Evolutionary conservation across 2,797 vertebrate species (phyloP), one percentile per base, ranked within the genome.

Genomic region (Eidolon dupreanum): DNA sequence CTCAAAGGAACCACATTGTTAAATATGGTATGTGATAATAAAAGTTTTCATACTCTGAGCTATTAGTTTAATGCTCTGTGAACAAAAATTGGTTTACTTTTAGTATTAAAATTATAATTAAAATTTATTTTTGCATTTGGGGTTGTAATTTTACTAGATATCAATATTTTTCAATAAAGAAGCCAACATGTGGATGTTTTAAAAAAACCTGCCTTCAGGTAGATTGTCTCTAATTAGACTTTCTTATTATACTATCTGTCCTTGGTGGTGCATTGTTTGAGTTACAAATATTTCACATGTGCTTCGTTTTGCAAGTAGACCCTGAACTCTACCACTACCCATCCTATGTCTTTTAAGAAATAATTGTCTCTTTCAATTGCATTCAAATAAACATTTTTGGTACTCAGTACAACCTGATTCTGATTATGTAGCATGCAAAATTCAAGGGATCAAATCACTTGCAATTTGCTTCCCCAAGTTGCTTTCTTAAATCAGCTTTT

Each of bases 401-500:
- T 66, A 61, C 85, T 93, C 51, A 68, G 2, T 84, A 95, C 46
- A 97, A 95, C 63, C 85, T 95, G 65, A 63, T 98, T 97, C 65
- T 98, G 97, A 94, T 97, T 98, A 94, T 93, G 71, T 6, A 95
- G 22, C 43, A 63, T 90, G 70, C 31, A 97, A 96, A 92, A 97
- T 97, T 93, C 95, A 97, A 97, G 94, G 43, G 84, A 96, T 96
- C 88, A 97, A 97, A 96, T 95, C 16, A 94, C 97, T 85, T 97
- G 63, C 95, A 93, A 97, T 98, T 96, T 97, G 28, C 71, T 97
- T 97, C 92, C 89, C 77, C 33, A 94, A 96, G 55, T 96, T 97
- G 96, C 75, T 43, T 97, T 98, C 95, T 95, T 65, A 97, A 97
- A 97, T 97, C 83, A 96, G 85, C 55, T 98, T 98, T 98, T 96